Percentiles rank a stretch among this genome's conserved stretches.
These are phyloP conservation scores for Scaptomyza cyrtandrae DNA, from an alignment of 2,888 invertebrate genomes.

Conservation along the genomic window DNA sequence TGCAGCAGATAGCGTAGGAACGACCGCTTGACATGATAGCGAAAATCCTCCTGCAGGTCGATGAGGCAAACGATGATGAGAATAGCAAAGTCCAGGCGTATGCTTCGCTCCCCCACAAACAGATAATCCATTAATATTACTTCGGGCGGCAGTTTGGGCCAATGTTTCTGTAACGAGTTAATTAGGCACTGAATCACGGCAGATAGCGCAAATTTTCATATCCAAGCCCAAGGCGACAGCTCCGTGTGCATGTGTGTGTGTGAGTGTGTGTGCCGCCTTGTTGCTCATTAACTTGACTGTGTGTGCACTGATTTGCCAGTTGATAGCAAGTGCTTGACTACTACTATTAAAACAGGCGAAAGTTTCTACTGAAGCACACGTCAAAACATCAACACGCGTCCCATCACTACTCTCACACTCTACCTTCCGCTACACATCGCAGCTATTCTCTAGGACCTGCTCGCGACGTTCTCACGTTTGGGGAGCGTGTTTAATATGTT, in stretches of 20 bases:
- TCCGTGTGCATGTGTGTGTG: background rate
- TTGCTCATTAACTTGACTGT: constrained; percentile 69
- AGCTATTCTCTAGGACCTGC: too few relatives aligned
- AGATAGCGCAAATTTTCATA: constrained; percentile 59
- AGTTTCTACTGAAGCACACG: constrained; percentile 67
- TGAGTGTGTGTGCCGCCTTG: constrained; percentile 20
- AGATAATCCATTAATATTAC: constrained; percentile 84
- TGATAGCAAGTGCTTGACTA: constrained; percentile 68
- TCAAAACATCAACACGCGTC: constrained; percentile 79
- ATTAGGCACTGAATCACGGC: constrained; percentile 61
- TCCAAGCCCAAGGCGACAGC: constrained; percentile 7
- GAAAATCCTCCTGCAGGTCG: constrained; percentile 85
- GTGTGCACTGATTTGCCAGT: constrained; percentile 67
- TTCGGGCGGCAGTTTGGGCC: constrained; percentile 83
- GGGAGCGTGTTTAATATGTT: constrained; percentile 75
- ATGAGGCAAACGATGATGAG: constrained; percentile 83
- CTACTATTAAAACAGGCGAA: constrained; percentile 14
- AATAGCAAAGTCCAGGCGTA: constrained; percentile 78
- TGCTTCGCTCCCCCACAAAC: constrained; percentile 81
- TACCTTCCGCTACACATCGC: background rate
- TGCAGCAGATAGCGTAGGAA: constrained; percentile 83
- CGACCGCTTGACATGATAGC: constrained; percentile 83
- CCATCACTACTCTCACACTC: constrained; percentile 18
- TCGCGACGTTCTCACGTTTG: constrained; percentile 42
- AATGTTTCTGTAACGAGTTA: constrained; percentile 82